Evolutionary conservation across 1,140 invertebrate species (phyloP), one percentile per base, ranked within the genome.

Genomic region (Dendrolimus kikuchii): DNA sequence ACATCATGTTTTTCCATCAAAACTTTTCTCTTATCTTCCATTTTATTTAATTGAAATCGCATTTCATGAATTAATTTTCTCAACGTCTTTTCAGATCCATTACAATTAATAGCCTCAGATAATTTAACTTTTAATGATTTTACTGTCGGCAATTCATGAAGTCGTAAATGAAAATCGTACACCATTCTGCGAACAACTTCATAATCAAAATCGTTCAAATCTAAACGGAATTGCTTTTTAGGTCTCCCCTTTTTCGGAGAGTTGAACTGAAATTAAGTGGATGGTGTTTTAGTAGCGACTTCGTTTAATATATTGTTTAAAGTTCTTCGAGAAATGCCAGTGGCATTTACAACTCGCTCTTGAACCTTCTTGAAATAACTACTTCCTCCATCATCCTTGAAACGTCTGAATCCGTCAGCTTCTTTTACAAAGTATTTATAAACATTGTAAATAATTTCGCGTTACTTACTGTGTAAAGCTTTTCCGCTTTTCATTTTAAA

Each of bases 91-190:
- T 51, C 55, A 41, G 55, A 57, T 37, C 46, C 50, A 53, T 58
- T 58, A 38, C 53, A 58, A 58, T 53, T 49, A 23, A 52, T 58
- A 58, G 51, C 40, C 40, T 59, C 51, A 49, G 47, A 55, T 49
- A 49, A 49, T 49, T 55, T 49, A 49, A 38, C 40, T 49, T 55
- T 55, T 44, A 55, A 49, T 55, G 47, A 49, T 55, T 55, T 55
- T 38, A 55, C 40, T 38, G 37, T 49, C 23, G 40, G 47, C 53
- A 45, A 42, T 55, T 49, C 41, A 49, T 55, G 9, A 55, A 55
- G 45, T 49, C 53, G 47, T 55, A 49, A 49, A 38, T 55, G 46
- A 49, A 55, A 49, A 45, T 49, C 47, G 38, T 55, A 23, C 23
- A 23, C 53, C 53, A 49, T 54, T 54, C 53, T 54, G 38, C 46